Percentiles rank a stretch among this genome's conserved stretches.
These are phyloP conservation scores for Rhagonycha lutea DNA, from an alignment of 2,888 invertebrate genomes.

Conservation along the genomic window DNA sequence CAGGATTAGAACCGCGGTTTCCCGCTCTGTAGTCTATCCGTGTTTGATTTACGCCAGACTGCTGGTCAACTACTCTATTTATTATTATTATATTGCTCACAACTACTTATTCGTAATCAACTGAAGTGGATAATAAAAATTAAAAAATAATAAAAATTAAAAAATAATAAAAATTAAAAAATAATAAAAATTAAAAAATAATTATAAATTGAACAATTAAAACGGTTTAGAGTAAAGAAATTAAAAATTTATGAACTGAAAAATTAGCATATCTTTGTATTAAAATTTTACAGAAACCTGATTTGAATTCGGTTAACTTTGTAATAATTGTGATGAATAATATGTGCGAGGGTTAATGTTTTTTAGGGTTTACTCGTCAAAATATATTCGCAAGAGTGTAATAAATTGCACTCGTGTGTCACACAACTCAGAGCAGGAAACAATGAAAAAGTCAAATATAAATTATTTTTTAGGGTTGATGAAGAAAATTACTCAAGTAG, in stretches of 20 bases:
- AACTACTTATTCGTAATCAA: too few relatives aligned
- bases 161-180: background rate
- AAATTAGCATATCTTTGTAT: background rate
- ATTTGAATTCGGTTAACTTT: background rate
- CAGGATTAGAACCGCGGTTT: too few relatives aligned
- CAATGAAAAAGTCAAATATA: slow-evolving; percentile 14
- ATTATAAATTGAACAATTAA: too few relatives aligned
- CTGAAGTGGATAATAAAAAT: too few relatives aligned
- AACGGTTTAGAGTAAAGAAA: background rate
- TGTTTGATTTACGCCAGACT: too few relatives aligned
- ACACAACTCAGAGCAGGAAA: slow-evolving; percentile 6
- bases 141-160: background rate
- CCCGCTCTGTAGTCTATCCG: too few relatives aligned
- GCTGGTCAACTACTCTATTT: too few relatives aligned
- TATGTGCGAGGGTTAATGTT: background rate
- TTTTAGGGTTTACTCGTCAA: background rate
- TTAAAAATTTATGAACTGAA: background rate
- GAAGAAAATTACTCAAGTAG: background rate
- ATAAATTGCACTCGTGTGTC: slow-evolving; percentile 11
- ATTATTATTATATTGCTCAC: too few relatives aligned
- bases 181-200: too few relatives aligned
- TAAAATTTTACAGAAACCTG: background rate
- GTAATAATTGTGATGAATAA: background rate
- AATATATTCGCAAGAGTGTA: slow-evolving; percentile 8
- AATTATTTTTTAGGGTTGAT: slow-evolving; percentile 2